Base-by-base conservation (phyloP, 2,797 vertebrate genomes). In the Chromobotia macracanthus region DNA sequence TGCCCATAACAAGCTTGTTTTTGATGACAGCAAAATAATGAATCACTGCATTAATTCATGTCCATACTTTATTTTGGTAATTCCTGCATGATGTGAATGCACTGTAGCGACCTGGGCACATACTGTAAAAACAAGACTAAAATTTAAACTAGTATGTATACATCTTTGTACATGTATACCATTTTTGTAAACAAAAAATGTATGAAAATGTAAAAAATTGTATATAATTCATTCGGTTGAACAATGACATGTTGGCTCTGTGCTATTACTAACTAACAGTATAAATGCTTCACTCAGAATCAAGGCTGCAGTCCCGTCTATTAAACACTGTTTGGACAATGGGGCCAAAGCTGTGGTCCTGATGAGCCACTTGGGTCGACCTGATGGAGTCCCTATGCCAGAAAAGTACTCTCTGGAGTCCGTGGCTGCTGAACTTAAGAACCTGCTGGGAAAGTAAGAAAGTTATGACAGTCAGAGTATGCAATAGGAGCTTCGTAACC, bases 331-430 rank as follows among this genome's bases (percentile, higher is more conserved):
- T 87, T 89, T 99, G 89, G 94, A 98, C 86, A 85, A 95, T 5
- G 96, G 96, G 23, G 97, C 97, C 68, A 98, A 97, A 83, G 95
- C 97, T 0, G 96, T 99, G 10, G 96, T 99, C 66, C 90, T 99
- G 83, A 99, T 99, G 97, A 99, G 97, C 80, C 98, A 99, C 71
- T 86, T 99, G 87, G 98, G 98, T 0, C 94, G 97, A 0, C 98
- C 97, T 0, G 97, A 99, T 19, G 97, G 97, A 1, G 93, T 94
- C 83, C 86, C 92, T 19, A 94, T 99, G 96, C 97, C 98, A 2
- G 94, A 97, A 18, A 99, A 99, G 81, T 99, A 94, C 87, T 98
- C 97, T 61, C 89, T 99, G 93, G 86, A 93, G 80, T 94, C 97
- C 0, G 95, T 98, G 19, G 94, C 90, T 3, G 93, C 88, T 5